Conservation (phyloP, 2,113 vertebrate genomes). For the Phrynocephalus versicolor region DNA sequence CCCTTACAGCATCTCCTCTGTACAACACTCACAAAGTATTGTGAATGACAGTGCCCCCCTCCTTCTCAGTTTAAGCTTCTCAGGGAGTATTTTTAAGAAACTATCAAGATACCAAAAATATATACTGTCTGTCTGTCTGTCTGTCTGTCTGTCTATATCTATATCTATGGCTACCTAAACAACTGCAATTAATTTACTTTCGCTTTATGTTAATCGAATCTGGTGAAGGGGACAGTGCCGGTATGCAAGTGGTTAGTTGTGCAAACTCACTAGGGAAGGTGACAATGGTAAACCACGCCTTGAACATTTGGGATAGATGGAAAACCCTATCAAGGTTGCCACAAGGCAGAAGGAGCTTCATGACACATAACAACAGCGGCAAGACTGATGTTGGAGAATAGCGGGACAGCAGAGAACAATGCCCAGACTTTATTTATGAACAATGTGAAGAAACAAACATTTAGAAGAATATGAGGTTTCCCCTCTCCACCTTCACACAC, state of each 20-base stretch:
- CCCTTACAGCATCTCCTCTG: background rate
- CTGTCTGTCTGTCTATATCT: no score
- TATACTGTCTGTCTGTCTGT: no score
- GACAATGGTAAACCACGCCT: no score
- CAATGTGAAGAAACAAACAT: background rate
- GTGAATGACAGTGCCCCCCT: background rate
- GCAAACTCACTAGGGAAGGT: no score
- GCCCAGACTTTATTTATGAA: background rate
- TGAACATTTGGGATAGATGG: no score
- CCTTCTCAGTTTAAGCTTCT: background rate
- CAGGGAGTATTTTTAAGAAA: background rate
- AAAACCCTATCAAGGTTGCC: no score
- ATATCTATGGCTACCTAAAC: background rate
- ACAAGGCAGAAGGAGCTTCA: no score
- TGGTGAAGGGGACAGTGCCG: no score
- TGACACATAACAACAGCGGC: no score
- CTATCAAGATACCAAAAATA: fast-evolving
- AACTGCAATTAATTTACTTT: background rate
- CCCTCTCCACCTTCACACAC: background rate
- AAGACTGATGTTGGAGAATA: background rate
- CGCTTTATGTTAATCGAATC: background rate
- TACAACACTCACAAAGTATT: background rate
- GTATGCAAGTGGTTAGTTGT: no score
- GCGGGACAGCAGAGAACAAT: background rate
- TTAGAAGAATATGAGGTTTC: background rate